Percentiles rank a stretch among this genome's conserved stretches.
Evolutionary conservation across 2,888 invertebrate species (phyloP).

Genomic region (Callimorpha dominula): DNA sequence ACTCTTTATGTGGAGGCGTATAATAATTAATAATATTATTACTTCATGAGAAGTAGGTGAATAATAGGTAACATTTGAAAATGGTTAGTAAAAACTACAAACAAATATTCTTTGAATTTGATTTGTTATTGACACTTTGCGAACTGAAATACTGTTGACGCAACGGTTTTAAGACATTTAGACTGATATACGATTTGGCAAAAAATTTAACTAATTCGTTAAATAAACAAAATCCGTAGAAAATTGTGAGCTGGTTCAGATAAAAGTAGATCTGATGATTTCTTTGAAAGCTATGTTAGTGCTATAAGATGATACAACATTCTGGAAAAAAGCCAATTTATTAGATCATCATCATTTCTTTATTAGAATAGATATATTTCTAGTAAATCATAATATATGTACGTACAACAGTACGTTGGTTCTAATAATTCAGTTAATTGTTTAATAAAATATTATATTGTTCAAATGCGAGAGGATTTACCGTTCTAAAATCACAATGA

Average conservation of each 20-base stretch:
- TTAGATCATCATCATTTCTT: not conserved
- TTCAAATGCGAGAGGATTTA: not conserved
- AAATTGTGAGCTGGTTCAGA: slow-evolving; percentile 4
- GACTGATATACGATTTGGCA: not conserved
- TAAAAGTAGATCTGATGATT: slow-evolving; percentile 5
- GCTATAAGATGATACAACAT: not conserved
- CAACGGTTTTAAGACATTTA: not conserved
- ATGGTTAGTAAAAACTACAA: too few species aligned
- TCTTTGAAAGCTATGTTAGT: slow-evolving; percentile 1
- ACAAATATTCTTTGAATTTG: too few species aligned
- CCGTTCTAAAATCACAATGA: not conserved
- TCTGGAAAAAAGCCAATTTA: slow-evolving; percentile 9
- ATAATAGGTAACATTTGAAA: too few species aligned
- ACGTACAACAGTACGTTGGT: not conserved
- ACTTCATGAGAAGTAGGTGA: too few species aligned
- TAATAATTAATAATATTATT: too few species aligned
- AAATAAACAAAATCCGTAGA: not conserved
- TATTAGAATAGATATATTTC: not conserved
- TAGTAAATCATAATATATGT: not conserved
- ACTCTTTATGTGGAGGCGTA: too few species aligned
- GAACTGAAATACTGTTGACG: not conserved
- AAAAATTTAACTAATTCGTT: slow-evolving; percentile 1
- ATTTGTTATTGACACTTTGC: too few species aligned
- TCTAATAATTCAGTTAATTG: too few species aligned
- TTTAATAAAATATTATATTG: too few species aligned